These are phyloP conservation scores for Prenolepis imparis DNA, from an alignment of 2,888 invertebrate genomes.

Conservation along the genomic window DNA sequence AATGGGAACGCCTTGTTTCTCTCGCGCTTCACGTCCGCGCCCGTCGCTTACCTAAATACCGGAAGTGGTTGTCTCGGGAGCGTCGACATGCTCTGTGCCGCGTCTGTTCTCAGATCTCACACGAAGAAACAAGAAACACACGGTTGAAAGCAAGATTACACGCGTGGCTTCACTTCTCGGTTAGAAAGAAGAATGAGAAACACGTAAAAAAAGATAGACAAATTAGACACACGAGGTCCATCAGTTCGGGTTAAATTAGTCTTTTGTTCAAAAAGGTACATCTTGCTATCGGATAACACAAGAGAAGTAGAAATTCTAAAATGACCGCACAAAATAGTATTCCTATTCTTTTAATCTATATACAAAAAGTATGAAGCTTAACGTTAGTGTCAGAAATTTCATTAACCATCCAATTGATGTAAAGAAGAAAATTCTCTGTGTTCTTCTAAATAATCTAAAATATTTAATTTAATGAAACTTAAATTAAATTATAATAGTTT, in stretches of 20 bases:
- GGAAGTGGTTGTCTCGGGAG: constrained; percentile 77
- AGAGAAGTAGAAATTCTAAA: background rate
- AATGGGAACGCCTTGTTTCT: constrained; percentile 57
- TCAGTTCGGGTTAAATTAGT: background rate
- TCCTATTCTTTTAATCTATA: background rate
- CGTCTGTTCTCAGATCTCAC: constrained; percentile 65
- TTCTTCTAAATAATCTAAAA: too few relatives aligned
- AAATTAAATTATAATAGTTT: too few relatives aligned
- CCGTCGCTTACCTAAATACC: constrained; percentile 78
- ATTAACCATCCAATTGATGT: background rate
- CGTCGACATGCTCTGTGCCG: constrained; percentile 65
- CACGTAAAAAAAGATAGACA: constrained; percentile 66
- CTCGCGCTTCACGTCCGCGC: constrained; percentile 42
- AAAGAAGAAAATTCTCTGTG: background rate
- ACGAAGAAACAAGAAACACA: constrained; percentile 69
- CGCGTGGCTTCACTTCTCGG: constrained; percentile 22
- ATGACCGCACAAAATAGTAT: background rate
- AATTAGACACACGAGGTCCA: constrained; percentile 58
- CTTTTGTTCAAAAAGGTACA: background rate
- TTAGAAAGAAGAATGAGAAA: constrained; percentile 1
- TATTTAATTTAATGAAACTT: too few relatives aligned
- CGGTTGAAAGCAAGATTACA: constrained; percentile 71
- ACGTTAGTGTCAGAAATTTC: background rate
- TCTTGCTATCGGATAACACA: background rate
- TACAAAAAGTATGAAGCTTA: background rate